Conservation (phyloP, 2,888 invertebrate species). For the Nymphalis urticae region DNA sequence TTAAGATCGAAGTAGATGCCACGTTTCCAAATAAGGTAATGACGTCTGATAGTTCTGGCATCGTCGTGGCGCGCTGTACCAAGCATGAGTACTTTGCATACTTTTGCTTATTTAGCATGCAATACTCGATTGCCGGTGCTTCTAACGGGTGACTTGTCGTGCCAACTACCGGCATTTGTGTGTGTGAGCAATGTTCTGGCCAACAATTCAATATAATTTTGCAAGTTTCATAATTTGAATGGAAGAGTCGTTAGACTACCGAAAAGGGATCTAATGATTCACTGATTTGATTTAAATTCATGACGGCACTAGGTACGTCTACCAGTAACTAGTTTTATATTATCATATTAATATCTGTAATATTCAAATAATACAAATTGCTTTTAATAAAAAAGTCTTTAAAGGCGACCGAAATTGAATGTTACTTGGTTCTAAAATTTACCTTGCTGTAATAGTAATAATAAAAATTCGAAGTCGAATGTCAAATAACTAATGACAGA, state of each 20-base stretch:
- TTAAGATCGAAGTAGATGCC: constrained; percentile 53
- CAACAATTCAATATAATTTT: constrained; percentile 27
- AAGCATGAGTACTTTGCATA: constrained; percentile 36
- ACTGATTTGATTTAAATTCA: constrained; percentile 30
- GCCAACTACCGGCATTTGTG: constrained; percentile 61
- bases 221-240: constrained; percentile 32
- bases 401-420: constrained; percentile 3
- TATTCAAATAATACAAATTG: background rate
- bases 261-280: constrained; percentile 40
- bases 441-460: constrained; percentile 12
- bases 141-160: constrained; percentile 61
- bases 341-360: constrained; percentile 12
- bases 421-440: constrained; percentile 1
- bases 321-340: constrained; percentile 9
- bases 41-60: constrained; percentile 55
- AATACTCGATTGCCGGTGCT: constrained; percentile 57
- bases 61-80: constrained; percentile 38
- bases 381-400: background rate
- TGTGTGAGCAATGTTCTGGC: constrained; percentile 27
- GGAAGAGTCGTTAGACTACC: constrained; percentile 31
- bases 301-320: constrained; percentile 12
- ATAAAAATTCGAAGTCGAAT: constrained; percentile 9
- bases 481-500: no score
- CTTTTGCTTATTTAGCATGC: constrained; percentile 61
- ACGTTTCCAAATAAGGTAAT: constrained; percentile 57